These are phyloP conservation scores for Eidolon dupreanum DNA, from an alignment of 2,797 vertebrate genomes.

Conservation along the genomic window DNA sequence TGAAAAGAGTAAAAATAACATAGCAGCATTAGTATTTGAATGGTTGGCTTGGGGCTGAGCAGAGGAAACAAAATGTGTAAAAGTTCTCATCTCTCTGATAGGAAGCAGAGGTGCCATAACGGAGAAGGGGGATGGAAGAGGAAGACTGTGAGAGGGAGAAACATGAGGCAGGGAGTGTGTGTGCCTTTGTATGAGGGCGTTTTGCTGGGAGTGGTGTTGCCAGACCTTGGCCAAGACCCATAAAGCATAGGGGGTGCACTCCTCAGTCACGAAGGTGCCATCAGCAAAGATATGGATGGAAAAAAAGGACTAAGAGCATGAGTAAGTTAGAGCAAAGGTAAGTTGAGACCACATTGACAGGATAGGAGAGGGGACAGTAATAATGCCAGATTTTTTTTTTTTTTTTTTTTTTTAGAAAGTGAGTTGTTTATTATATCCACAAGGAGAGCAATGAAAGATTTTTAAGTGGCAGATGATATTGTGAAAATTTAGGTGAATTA, in stretches of 20 bases:
- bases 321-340: neutral
- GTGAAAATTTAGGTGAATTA: neutral
- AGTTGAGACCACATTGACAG: neutral
- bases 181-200: rapidly evolving
- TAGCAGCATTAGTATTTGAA: neutral
- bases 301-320: neutral
- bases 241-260: rapidly evolving
- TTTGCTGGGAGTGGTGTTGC: too few species aligned
- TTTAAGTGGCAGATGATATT: neutral
- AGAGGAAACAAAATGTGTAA: neutral
- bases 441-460: neutral
- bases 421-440: neutral
- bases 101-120: rapidly evolving
- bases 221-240: rapidly evolving
- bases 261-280: neutral
- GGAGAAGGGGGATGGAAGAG: rapidly evolving
- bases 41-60: neutral
- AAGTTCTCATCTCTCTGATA: neutral
- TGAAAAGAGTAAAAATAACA: neutral
- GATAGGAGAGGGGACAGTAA: neutral
- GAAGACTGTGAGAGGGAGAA: neutral
- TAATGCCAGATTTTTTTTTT: neutral
- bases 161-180: rapidly evolving
- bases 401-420: neutral
- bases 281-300: rapidly evolving